Evolutionary conservation across 2,888 invertebrate genomes (phyloP).

Genomic region (Tanypteryx hageni): DNA sequence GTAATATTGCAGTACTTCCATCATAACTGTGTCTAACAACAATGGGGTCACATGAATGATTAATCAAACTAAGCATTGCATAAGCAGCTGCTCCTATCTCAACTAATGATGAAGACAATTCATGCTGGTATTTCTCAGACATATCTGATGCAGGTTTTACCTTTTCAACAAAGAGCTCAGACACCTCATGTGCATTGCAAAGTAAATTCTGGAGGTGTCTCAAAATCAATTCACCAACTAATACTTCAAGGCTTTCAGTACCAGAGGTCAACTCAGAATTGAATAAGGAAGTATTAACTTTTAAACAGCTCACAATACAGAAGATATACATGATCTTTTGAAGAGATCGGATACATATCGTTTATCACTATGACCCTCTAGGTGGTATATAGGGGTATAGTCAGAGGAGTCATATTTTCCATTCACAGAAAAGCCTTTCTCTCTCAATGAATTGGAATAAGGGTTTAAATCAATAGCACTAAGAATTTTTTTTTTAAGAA

Average conservation of each 20-base stretch:
- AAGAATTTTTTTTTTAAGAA: neutral
- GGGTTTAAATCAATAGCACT: constrained; percentile 67
- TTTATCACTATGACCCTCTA: constrained; percentile 83
- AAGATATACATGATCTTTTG: constrained; percentile 81
- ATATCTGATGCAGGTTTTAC: constrained; percentile 73
- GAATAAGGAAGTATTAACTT: constrained; percentile 79
- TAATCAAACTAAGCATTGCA: constrained; percentile 87
- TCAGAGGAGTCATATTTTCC: constrained; percentile 72
- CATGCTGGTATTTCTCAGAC: constrained; percentile 68
- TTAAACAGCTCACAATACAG: constrained; percentile 80
- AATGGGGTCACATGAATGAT: constrained; percentile 93
- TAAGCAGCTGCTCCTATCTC: constrained; percentile 85
- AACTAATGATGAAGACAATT: constrained; percentile 70
- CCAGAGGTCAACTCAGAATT: constrained; percentile 72
- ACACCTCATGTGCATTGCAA: constrained; percentile 90
- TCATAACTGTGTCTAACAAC: constrained; percentile 81
- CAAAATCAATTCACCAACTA: constrained; percentile 82
- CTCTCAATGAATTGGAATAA: constrained; percentile 73
- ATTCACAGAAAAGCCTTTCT: constrained; percentile 69
- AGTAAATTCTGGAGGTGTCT: constrained; percentile 88
- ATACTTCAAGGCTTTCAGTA: constrained; percentile 73
- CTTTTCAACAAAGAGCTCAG: constrained; percentile 76
- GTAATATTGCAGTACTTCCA: constrained; percentile 75
- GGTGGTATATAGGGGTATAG: constrained; percentile 77
- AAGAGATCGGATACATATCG: constrained; percentile 84